Evolutionary conservation across 2,888 invertebrate species (phyloP).

Genomic region (Diarsia dahlii): DNA sequence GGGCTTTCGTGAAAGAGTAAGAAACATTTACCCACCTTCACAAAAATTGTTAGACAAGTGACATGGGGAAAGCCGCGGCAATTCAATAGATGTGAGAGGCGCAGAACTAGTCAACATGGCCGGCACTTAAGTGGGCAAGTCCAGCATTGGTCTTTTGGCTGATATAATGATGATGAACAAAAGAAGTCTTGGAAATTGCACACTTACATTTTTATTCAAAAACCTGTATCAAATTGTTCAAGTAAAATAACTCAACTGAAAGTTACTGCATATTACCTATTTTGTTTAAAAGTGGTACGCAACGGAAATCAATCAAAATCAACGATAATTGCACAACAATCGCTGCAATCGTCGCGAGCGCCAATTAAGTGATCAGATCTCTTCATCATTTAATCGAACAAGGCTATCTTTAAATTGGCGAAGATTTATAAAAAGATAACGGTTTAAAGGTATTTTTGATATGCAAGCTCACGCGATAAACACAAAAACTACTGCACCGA

Average conservation of each 20-base stretch:
- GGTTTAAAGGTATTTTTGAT: constrained; percentile 34
- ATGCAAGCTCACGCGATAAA: not conserved
- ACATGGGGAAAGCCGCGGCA: too few species aligned
- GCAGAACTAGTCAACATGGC: too few species aligned
- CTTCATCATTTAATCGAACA: constrained; percentile 47
- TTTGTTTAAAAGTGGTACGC: constrained; percentile 17
- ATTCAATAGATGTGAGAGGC: too few species aligned
- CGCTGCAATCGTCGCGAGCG: constrained; percentile 37
- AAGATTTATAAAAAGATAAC: constrained; percentile 36
- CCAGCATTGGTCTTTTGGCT: not conserved
- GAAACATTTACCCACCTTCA: not conserved
- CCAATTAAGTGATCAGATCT: constrained; percentile 59
- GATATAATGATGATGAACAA: not conserved
- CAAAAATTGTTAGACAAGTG: not conserved
- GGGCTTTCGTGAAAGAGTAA: not conserved
- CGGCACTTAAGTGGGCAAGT: not conserved
- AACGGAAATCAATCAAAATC: constrained; percentile 56
- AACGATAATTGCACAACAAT: constrained; percentile 54
- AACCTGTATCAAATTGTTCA: not conserved
- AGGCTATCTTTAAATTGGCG: constrained; percentile 52
- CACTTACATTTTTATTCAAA: not conserved
- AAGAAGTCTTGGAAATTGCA: too few species aligned
- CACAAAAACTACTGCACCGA: too few species aligned
- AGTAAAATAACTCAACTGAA: not conserved
- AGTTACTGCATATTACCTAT: not conserved